Percentiles rank a stretch among this genome's conserved stretches.
These are phyloP conservation scores for Caenorhabditis sinica DNA, from an alignment of 2,888 invertebrate species.

Conservation along the genomic window DNA sequence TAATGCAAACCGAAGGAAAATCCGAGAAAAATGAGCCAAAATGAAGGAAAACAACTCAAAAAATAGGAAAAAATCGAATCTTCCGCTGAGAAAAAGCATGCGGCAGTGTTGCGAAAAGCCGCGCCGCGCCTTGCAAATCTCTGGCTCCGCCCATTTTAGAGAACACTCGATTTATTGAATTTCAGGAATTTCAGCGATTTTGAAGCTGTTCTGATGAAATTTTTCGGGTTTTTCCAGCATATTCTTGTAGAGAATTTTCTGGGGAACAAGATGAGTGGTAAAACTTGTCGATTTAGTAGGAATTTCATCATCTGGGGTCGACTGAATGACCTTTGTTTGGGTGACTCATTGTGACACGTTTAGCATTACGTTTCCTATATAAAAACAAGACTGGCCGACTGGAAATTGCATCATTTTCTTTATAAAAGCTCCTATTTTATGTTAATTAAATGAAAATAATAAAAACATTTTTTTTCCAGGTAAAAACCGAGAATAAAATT, in stretches of 20 bases:
- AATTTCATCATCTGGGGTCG: neutral
- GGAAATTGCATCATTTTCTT: neutral
- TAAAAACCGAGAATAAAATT: slow-evolving; percentile 20
- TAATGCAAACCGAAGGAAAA: neutral
- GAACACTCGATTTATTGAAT: slow-evolving; percentile 18
- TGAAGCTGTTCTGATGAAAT: neutral
- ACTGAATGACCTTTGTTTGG: neutral
- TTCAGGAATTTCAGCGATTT: slow-evolving; percentile 1
- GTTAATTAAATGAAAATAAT: neutral
- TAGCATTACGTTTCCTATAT: neutral
- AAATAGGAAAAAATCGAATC: neutral
- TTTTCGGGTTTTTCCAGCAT: neutral
- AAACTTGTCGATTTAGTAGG: neutral
- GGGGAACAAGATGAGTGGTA: neutral
- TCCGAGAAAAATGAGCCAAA: neutral
- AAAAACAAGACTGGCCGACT: neutral
- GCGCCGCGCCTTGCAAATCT: slow-evolving; percentile 10
- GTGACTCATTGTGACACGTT: slow-evolving; percentile 1
- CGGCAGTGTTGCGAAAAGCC: neutral
- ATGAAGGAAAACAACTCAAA: neutral
- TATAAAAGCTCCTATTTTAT: neutral
- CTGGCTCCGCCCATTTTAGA: slow-evolving; percentile 13
- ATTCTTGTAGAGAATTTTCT: slow-evolving; percentile 4
- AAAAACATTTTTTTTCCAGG: slow-evolving; percentile 20
- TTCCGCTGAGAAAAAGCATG: neutral